Evolutionary conservation across 2,113 vertebrate genomes (phyloP), one percentile per base, ranked within the genome.

Genomic region (Lycaon pictus): DNA sequence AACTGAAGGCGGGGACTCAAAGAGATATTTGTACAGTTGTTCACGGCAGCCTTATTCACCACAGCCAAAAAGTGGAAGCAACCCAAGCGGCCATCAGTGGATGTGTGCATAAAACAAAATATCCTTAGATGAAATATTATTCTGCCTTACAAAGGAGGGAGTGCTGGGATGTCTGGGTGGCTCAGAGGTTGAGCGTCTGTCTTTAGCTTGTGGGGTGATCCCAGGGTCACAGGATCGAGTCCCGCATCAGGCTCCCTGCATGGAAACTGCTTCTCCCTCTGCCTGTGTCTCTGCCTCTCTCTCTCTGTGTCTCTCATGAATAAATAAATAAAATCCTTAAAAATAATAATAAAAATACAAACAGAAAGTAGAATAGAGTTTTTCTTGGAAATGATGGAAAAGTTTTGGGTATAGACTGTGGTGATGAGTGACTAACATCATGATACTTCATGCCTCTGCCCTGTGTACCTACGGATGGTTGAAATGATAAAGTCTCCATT

Each of bases 41-140:
- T 13, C 35, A 0, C 0, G 16, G 43, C 27, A 58, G 62, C 84
- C 5, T 5, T 6, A 16, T n/a, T 12, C 81, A 32, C 27, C 7
- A 16, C 2, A 48, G 63, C 12, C 53, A 1, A 27, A 88, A 63
- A 32, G 16, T 5, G 1, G 48, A 29, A 51, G 23, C n/a, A 35
- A 8, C 12, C 4, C 22, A 15, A 19, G 29, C 3, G 16, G 29
- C 20, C 29, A 2, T 2, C 1, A 11, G 2, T 9, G n/a, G 65
- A 23, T 55, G 37, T 32, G 43, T 0, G n/a, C 32, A 11, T 23
- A 15, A 91, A 67, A 27, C 58, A 27, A 32, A 82, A 25, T 2
- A 37, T 5, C 23, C 37, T 3, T 48, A 3, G 15, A 0, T 22
- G 43, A 29, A 58, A 12, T 55, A 10, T 23, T 17, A 60, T 17